These are phyloP conservation scores for Sesia apiformis DNA, from an alignment of 2,888 invertebrate species.

Conservation along the genomic window DNA sequence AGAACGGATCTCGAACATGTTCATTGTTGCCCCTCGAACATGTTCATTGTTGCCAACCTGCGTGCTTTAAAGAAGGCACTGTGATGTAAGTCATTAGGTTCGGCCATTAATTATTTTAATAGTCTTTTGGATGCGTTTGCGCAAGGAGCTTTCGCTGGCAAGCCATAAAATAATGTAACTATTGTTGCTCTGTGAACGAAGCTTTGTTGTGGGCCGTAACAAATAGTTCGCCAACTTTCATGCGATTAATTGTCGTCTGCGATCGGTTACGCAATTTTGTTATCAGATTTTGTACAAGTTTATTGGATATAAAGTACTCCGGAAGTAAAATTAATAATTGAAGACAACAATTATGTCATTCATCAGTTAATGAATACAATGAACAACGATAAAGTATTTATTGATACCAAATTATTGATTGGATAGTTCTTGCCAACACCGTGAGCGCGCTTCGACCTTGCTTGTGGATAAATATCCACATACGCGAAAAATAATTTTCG, in stretches of 20 bases:
- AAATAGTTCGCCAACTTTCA: constrained; percentile 36
- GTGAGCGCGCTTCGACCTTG: too few species aligned
- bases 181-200: constrained; percentile 57
- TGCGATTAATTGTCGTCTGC: constrained; percentile 34
- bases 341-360: too few species aligned
- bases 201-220: constrained; percentile 48
- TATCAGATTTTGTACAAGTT: neutral
- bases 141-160: constrained; percentile 54
- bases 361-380: too few species aligned
- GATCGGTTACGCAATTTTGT: constrained; percentile 9
- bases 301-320: too few species aligned
- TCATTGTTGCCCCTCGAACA: constrained; percentile 9
- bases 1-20: constrained; percentile 9
- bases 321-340: too few species aligned
- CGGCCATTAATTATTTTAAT: constrained; percentile 65
- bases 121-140: constrained; percentile 51
- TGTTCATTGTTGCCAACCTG: constrained; percentile 26
- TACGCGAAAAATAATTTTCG: too few species aligned
- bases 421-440: too few species aligned
- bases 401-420: too few species aligned
- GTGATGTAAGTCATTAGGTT: constrained; percentile 56
- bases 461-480: too few species aligned
- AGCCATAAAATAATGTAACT: constrained; percentile 55
- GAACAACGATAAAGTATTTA: too few species aligned
- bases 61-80: constrained; percentile 26